These are phyloP conservation scores for Eubasilissa splendida DNA, from an alignment of 2,888 invertebrate species.

Conservation along the genomic window DNA sequence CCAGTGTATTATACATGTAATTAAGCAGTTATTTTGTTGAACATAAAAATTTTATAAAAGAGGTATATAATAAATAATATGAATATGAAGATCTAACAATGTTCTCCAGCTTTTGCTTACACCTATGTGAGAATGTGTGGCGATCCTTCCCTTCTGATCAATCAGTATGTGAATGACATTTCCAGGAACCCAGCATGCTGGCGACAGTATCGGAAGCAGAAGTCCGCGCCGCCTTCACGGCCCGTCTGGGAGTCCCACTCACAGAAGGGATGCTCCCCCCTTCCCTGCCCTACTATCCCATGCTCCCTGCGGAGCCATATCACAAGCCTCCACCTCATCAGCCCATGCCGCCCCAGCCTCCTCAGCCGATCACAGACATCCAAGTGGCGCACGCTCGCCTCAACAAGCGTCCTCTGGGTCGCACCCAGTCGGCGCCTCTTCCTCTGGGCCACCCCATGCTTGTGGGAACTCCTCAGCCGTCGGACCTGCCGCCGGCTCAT, in stretches of 20 bases:
- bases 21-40: too few species aligned
- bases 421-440: conserved; percentile 95
- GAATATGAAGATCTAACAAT: too few species aligned
- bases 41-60: too few species aligned
- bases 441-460: conserved; percentile 92
- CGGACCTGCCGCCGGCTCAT: conserved; percentile 68
- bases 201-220: conserved; percentile 84
- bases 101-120: too few species aligned
- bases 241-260: conserved; percentile 76
- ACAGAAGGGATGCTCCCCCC: conserved; percentile 80
- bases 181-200: conserved; percentile 60
- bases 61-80: too few species aligned
- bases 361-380: conserved; percentile 75
- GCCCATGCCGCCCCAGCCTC: conserved; percentile 60
- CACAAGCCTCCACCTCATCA: conserved; percentile 74
- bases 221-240: conserved; percentile 80
- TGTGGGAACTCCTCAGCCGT: conserved; percentile 67
- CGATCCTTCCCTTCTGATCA: too few species aligned
- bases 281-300: conserved; percentile 81
- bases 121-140: too few species aligned
- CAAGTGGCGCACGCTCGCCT: conserved; percentile 80
- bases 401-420: conserved; percentile 86
- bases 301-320: conserved; percentile 74
- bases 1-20: too few species aligned
- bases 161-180: neutral